Base-by-base conservation (phyloP, 2,888 invertebrate species). In the Scrobipalpa atriplicella region DNA sequence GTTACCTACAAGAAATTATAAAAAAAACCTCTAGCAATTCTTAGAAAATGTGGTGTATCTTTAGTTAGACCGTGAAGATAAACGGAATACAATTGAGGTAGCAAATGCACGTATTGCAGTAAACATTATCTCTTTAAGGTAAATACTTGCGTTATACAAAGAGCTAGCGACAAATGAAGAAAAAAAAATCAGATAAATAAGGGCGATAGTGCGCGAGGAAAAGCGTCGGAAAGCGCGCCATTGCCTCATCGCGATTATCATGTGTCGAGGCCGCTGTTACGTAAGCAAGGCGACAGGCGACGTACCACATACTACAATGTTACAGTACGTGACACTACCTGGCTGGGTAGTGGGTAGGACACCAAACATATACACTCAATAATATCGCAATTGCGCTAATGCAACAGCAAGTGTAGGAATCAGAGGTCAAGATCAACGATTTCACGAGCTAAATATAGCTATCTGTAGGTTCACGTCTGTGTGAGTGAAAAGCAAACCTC, bases 221-320 rank as follows among this genome's bases (percentile, higher is more conserved):
- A 67, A 67, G 65, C 68, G 67, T 63, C 63, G 67, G 64, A 69
- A 71, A 66, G 67, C 69, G 54, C 41, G 62, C 43, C 65, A 66
- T 68, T 68, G 67, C 66, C 63, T 63, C 66, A 69, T 9, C 62
- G 60, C 60, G 68, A 69, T 71, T 64, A 68, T 68, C 61, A 64
- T 65, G 64, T 41, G 61, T 39, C 71, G 68, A 67, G 68, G 69
- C 60, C 66, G 66, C 36, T 18, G 61, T 65, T 65, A 62, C 38
- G 68, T 66, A 68, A 47, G n/a, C n/a, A 16, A 47, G 47, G 47
- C 47, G 47, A 68, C 56, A 52, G 43, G 19, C 47, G 47, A 29
- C 52, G 52, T 18, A 29, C 16, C 10, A 11, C 19, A 52, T 11
- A 58, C 13, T 58, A 58, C 62, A 41, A 62, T 62, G 36, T 29